A percentile compares a stretch with the other conserved stretches of the same genome.
phyloP scores from a whole-genome alignment of 1,140 invertebrate genomes.

The Papilio aristodemus region DNA sequence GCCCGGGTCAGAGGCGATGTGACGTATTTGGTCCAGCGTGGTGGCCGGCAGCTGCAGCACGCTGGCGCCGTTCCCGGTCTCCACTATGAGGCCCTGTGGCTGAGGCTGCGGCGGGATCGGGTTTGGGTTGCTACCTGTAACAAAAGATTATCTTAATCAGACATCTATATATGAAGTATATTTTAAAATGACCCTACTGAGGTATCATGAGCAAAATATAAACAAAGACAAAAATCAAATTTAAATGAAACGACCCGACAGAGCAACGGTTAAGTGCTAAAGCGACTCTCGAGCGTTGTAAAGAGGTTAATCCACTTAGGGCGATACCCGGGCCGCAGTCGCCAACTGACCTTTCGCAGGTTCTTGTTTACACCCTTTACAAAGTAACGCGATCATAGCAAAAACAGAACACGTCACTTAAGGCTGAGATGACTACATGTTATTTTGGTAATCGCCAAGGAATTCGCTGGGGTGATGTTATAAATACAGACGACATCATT shows the following conservation, averaged over 20 bases:
- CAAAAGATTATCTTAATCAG: constrained; percentile 43
- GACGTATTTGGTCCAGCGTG: constrained; percentile 84
- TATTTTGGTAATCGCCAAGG: neutral
- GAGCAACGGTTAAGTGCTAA: constrained; percentile 34
- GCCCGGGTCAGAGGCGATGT: constrained; percentile 84
- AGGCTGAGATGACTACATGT: neutral
- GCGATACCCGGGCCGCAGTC: constrained; percentile 51
- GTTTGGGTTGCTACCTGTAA: constrained; percentile 62
- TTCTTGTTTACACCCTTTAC: constrained; percentile 27
- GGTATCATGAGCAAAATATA: neutral
- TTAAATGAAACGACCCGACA: constrained; percentile 24
- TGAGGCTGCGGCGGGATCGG: constrained; percentile 65
- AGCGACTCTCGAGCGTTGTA: constrained; percentile 50
- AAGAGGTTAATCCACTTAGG: constrained; percentile 69
- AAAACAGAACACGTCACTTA: constrained; percentile 4
- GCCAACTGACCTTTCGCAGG: constrained; percentile 52
- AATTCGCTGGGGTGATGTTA: neutral
- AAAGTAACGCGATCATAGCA: constrained; percentile 15
- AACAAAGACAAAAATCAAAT: constrained; percentile 26
- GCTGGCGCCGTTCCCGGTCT: constrained; percentile 81
- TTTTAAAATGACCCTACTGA: neutral
- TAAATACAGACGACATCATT: constrained; percentile 31
- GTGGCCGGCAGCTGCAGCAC: constrained; percentile 84
- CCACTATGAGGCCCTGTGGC: constrained; percentile 76
- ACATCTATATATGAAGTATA: neutral